Conservation (phyloP, 37 sponge, comb jelly and placozoan genomes). For the Beroe ovata region DNA sequence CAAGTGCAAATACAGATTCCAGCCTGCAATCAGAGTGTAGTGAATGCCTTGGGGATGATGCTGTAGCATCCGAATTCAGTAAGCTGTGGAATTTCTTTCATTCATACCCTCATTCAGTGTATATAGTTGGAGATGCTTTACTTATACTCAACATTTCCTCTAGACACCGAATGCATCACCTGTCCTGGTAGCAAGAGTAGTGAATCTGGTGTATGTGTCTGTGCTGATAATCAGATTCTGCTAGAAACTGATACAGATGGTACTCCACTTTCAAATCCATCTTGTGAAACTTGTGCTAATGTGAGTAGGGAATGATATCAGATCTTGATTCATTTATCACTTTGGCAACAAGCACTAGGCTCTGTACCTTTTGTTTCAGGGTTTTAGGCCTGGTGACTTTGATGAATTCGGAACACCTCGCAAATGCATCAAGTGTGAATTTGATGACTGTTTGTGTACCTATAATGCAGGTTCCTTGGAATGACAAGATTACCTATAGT, state of each 20-base stretch:
- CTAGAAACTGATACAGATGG: conserved; percentile 22
- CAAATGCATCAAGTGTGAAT: conserved; percentile 33
- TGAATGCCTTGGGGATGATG: background rate
- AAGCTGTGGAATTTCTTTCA: background rate
- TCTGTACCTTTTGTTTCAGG: conserved; percentile 4
- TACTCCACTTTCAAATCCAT: background rate
- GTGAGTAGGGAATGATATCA: background rate
- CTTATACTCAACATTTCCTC: too few species aligned
- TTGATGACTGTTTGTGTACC: conserved; percentile 2
- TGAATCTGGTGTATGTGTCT: conserved; percentile 11
- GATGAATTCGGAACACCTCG: background rate
- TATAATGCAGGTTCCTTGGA: conserved; percentile 43
- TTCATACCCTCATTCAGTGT: too few species aligned
- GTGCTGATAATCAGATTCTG: conserved; percentile 22
- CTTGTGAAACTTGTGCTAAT: background rate
- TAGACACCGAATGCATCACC: background rate
- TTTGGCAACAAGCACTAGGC: background rate
- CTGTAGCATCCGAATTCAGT: conserved; percentile 20
- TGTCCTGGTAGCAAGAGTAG: background rate
- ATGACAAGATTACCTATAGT: background rate
- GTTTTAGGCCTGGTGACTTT: background rate
- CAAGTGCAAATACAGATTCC: background rate
- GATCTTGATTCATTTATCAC: background rate
- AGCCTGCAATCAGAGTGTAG: background rate
- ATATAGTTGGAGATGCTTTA: too few species aligned